Conservation (phyloP, 2,888 invertebrate genomes). For the Neelides folsomi region DNA sequence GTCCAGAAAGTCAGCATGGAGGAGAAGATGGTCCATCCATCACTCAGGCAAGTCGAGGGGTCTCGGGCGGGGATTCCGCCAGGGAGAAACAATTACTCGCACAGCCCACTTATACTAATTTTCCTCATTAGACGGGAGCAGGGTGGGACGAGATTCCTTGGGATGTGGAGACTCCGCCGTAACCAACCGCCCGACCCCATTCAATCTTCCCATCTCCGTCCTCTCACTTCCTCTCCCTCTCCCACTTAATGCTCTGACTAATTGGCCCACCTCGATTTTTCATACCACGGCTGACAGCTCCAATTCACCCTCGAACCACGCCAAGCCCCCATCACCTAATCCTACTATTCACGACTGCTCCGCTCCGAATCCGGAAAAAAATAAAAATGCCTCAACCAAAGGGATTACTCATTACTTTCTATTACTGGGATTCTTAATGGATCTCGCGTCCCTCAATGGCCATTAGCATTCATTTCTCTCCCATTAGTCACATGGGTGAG, state of each 20-base stretch:
- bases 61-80: neutral
- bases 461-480: too few species aligned
- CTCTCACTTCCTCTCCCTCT: conserved; percentile 7
- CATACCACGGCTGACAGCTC: conserved; percentile 8
- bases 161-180: too few species aligned
- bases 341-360: too few species aligned
- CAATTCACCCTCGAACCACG: neutral
- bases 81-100: conserved; percentile 5
- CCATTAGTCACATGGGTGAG: too few species aligned
- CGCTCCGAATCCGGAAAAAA: too few species aligned
- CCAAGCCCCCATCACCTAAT: too few species aligned
- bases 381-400: too few species aligned
- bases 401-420: too few species aligned
- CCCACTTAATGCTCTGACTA: conserved; percentile 23
- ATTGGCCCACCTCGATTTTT: conserved; percentile 18
- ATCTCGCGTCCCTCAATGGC: too few species aligned
- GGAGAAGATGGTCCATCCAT: conserved; percentile 3
- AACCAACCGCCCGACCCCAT: conserved; percentile 6
- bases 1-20: neutral
- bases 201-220: conserved; percentile 6
- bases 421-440: too few species aligned
- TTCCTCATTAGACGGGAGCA: neutral
- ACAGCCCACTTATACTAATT: conserved; percentile 1
- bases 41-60: neutral
- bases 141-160: too few species aligned